Evolutionary conservation across 2,888 invertebrate genomes (phyloP).

Genomic region (Agrilus biguttatus): DNA sequence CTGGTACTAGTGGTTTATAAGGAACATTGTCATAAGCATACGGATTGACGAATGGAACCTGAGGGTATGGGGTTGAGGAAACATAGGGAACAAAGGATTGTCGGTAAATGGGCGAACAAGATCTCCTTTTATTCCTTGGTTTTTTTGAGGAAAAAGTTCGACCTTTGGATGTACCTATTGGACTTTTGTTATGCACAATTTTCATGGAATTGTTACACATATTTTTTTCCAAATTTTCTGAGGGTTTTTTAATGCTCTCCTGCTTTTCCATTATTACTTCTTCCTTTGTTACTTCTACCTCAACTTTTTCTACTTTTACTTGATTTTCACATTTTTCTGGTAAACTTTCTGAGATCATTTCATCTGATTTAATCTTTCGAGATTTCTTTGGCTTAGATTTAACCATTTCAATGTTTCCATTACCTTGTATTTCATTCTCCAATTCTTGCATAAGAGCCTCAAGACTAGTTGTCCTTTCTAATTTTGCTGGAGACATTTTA

Average conservation of each 20-base stretch:
- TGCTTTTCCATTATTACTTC: slow-evolving; percentile 5
- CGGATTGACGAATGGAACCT: neutral
- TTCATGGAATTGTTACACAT: no score
- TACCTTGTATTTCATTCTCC: slow-evolving; percentile 33
- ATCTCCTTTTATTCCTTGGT: no score
- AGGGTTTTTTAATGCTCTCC: neutral
- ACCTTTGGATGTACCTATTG: no score
- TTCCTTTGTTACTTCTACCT: slow-evolving; percentile 6
- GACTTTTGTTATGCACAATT: no score
- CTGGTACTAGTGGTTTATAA: slow-evolving; percentile 17
- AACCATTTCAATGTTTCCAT: slow-evolving; percentile 9
- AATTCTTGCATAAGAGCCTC: slow-evolving; percentile 38
- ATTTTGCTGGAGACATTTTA: slow-evolving; percentile 25
- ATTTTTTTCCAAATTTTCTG: neutral
- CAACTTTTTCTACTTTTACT: slow-evolving; percentile 8
- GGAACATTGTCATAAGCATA: slow-evolving; percentile 3
- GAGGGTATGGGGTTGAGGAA: no score
- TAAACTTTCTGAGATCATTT: slow-evolving; percentile 11
- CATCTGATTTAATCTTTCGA: slow-evolving; percentile 8
- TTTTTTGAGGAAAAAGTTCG: no score
- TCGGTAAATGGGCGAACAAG: no score
- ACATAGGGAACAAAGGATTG: slow-evolving; percentile 5
- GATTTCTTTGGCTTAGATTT: slow-evolving; percentile 10
- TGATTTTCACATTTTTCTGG: slow-evolving; percentile 12
- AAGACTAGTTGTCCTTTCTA: slow-evolving; percentile 34